Base-by-base conservation (phyloP, 2,888 invertebrate species). In the Volucella inflata region DNA sequence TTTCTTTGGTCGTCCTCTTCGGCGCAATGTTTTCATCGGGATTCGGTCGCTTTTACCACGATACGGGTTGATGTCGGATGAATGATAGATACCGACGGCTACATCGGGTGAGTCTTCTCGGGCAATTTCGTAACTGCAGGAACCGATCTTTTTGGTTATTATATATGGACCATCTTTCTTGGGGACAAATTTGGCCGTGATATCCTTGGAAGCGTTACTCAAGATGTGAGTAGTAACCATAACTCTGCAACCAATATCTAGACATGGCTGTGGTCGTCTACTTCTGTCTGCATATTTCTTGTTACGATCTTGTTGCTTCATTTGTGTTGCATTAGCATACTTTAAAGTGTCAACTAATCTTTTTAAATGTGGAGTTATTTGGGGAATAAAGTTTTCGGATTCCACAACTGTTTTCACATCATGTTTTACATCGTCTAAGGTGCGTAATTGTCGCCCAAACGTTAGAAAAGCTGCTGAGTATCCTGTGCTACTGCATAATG, bases 311-410 rank as follows among this genome's bases (percentile, higher is more conserved):
- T 55, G 30, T 30, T 44, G 55, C 14, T 30, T 44, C 21, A 10
- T 21, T n/a, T 42, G 21, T 2, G 36, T 21, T 44, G 55, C 46
- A n/a, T 12, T 42, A 14, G 70, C 70, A 21, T 36, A 36, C 14
- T 57, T 36, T 10, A 30, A 21, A 9, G 55, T 36, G 30, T 48
- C 16, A 1, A 51, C 70, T 12, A 70, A 14, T 8, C 1, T 59
- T 30, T 8, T 79, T 59, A 0, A 79, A 76, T 2, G 72, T 36
- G 14, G 75, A 21, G 21, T 1, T 71, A 36, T 80, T 85, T 59
- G 80, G 74, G 8, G 59, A 48, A 11, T 40, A n/a, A 53, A 53
- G 53, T 30, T 14, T 53, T 53, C 53, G 16, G 53, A 67, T 14
- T 60, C 40, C 1, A 72, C 21, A 16, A 40, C 42, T 1, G 40